A percentile compares a stretch with the other conserved stretches of the same genome.
phyloP scores from a whole-genome alignment of 2,113 vertebrate genomes.

The Ginglymostoma cirratum region DNA sequence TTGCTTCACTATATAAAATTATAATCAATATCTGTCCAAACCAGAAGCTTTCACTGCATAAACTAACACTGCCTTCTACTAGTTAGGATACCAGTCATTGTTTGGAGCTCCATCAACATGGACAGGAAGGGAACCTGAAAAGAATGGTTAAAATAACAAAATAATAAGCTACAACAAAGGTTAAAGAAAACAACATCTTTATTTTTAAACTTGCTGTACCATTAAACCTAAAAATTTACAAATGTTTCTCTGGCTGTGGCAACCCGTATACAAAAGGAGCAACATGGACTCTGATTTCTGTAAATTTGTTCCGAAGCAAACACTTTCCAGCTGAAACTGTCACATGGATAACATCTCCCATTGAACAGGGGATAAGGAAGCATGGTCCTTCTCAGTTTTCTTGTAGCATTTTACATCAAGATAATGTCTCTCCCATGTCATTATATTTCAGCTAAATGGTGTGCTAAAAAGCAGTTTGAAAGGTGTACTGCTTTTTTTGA shows the following conservation, averaged over 20 bases:
- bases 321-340: slow-evolving; percentile 48
- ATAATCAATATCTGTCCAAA: not conserved
- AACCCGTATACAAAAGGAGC: not conserved
- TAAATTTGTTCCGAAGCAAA: slow-evolving; percentile 56
- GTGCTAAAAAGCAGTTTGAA: slow-evolving; percentile 40
- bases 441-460: slow-evolving; percentile 34
- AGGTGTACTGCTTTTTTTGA: slow-evolving; percentile 36
- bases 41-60: not conserved
- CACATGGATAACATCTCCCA: slow-evolving; percentile 63
- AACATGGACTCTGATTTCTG: slow-evolving; percentile 43
- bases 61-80: not conserved
- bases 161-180: not conserved
- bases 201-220: not conserved
- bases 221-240: not conserved
- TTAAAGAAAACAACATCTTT: not conserved
- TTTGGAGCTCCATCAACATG: not conserved
- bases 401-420: slow-evolving; percentile 63
- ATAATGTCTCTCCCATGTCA: slow-evolving; percentile 52
- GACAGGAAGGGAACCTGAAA: not conserved
- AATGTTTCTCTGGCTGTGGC: not conserved
- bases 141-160: not conserved
- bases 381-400: slow-evolving; percentile 55
- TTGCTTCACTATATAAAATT: not conserved
- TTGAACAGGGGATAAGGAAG: slow-evolving; percentile 56
- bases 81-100: not conserved